Evolutionary conservation across 1,140 invertebrate species (phyloP).

Genomic region (Lasioglossum baleicum): DNA sequence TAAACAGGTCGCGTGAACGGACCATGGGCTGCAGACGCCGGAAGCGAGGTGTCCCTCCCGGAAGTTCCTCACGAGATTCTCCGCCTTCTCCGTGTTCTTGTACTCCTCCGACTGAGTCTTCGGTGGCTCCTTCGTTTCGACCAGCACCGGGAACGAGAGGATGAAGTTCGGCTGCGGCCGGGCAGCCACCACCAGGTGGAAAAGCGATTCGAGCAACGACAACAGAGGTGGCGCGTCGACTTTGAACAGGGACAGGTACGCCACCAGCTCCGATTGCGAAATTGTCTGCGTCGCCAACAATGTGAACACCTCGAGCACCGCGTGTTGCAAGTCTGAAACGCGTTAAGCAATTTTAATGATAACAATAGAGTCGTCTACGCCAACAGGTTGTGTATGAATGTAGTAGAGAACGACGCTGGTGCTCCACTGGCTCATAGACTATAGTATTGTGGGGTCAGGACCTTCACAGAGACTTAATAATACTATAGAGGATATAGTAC

Average conservation of each 20-base stretch:
- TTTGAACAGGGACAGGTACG: constrained; percentile 82
- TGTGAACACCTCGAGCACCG: constrained; percentile 82
- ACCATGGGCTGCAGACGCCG: constrained; percentile 80
- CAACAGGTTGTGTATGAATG: too few species aligned
- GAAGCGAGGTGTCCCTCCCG: constrained; percentile 68
- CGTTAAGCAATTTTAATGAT: neutral
- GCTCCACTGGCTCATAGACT: too few species aligned
- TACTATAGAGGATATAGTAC: constrained; percentile 1
- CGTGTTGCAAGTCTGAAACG: constrained; percentile 81
- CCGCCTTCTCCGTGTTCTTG: constrained; percentile 70
- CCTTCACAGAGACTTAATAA: too few species aligned
- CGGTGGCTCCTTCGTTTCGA: constrained; percentile 14
- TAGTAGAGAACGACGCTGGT: too few species aligned
- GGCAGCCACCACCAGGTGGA: constrained; percentile 77
- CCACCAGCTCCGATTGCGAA: constrained; percentile 79
- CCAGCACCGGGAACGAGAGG: constrained; percentile 80
- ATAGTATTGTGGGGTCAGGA: too few species aligned
- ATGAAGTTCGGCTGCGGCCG: constrained; percentile 82
- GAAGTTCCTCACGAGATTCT: constrained; percentile 73
- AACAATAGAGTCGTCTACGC: neutral
- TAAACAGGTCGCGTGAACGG: constrained; percentile 77
- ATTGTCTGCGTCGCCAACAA: constrained; percentile 81
- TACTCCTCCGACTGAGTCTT: constrained; percentile 54
- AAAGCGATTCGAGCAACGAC: constrained; percentile 80
- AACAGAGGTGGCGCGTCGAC: constrained; percentile 78